Evolutionary conservation across 2,113 vertebrate genomes (phyloP), one percentile per base, ranked within the genome.

Genomic region (Neofelis nebulosa): DNA sequence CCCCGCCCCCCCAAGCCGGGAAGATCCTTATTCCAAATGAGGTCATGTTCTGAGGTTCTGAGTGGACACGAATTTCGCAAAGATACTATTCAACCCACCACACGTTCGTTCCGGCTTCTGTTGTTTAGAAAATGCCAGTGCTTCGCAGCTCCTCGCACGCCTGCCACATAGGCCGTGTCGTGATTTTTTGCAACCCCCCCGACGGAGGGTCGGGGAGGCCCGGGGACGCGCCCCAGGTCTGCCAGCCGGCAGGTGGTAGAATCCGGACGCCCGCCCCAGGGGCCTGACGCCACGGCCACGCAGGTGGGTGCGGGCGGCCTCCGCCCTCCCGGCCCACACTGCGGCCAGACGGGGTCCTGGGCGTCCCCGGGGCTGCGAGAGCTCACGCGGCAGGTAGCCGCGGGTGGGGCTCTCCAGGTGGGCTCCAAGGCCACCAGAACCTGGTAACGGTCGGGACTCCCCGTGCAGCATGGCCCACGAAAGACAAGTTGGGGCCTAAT

Each of bases 401-500:
- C 41, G 29, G 5, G 41, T 0, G 4, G 78, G 96, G 78, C 52
- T 4, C 89, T 55, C 57, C 97, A 97, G 97, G 97, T 96, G 96
- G 96, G 76, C 68, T 55, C 31, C 1, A 0, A 29, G 78, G 33
- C 95, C 96, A 69, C 36, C 73, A 14, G 78, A 94, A 29, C 21
- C 31, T 7, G 31, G 91, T 91, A 91, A 95, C 94, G 93, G 97
- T 50, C 0, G 1, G 92, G 65, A 80, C 84, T 23, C 93, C 50
- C 71, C 71, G 57, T 0, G 2, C 50, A 1, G 27, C 5, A 95
- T 81, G 94, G 92, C 61, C 93, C 98, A 98, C 98, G 85, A 98
- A 98, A 98, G 98, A 97, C 96, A 78, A 80, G 97, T 27, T 92
- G 84, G 89, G 94, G 66, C 98, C 69, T 33, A 31, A 91, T 99